phyloP scores from a whole-genome alignment of 2,113 vertebrate species.

The Lipophrys pholis region DNA sequence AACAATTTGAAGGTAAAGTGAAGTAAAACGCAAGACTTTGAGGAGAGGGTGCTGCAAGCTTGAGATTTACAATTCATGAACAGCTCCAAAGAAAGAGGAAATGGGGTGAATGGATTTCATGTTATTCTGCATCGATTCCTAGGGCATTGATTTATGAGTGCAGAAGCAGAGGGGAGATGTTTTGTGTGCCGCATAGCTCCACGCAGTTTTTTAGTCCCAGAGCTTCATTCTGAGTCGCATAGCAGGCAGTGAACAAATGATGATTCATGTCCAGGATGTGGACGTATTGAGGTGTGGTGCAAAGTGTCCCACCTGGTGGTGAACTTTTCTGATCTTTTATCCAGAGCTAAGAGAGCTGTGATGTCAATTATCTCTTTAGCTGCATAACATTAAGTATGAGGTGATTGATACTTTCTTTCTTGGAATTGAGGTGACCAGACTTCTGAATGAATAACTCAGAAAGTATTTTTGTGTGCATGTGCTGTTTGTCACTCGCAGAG shows the following conservation, averaged over 20 bases:
- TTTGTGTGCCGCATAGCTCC: conserved; percentile 7
- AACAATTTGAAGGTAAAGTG: conserved; percentile 27
- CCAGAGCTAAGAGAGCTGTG: conserved; percentile 2
- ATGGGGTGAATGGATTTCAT: conserved; percentile 49
- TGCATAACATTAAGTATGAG: conserved; percentile 31
- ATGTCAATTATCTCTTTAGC: conserved; percentile 38
- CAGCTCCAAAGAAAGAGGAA: conserved; percentile 53
- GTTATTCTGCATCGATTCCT: conserved; percentile 47
- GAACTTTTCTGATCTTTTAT: conserved; percentile 31
- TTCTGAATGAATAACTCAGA: not conserved
- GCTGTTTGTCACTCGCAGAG: conserved; percentile 21
- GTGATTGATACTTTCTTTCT: conserved; percentile 4
- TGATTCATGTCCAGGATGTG: conserved; percentile 41
- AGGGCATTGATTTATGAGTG: conserved; percentile 55
- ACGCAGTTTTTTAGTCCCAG: conserved; percentile 8
- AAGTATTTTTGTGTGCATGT: not conserved
- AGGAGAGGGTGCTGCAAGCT: conserved; percentile 1
- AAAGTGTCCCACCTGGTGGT: conserved; percentile 62
- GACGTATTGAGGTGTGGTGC: conserved; percentile 52
- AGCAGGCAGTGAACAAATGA: conserved; percentile 2
- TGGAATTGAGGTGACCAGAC: conserved; percentile 1
- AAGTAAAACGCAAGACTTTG: conserved; percentile 14
- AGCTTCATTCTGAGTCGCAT: conserved; percentile 32
- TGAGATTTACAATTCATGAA: conserved; percentile 63
- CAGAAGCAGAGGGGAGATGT: not conserved